Percentiles rank a stretch among this genome's conserved stretches.
phyloP scores from a whole-genome alignment of 2,888 invertebrate species.

The Neocrepidodera transversa region DNA sequence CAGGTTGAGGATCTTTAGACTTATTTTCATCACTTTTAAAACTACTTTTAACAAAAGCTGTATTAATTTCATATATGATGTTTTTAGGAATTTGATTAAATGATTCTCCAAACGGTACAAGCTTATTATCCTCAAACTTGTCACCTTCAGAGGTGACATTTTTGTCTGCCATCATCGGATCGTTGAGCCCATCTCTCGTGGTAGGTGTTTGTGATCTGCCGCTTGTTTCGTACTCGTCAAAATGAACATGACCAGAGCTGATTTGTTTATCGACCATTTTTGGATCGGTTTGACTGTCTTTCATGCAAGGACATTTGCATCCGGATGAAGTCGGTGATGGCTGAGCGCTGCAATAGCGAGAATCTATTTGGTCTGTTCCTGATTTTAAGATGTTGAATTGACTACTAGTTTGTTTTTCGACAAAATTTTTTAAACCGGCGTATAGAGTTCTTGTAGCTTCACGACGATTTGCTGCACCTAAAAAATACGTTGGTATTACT shows the following conservation, averaged over 20 bases:
- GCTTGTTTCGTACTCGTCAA: background rate
- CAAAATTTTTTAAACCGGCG: conserved; percentile 29
- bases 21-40: too few relatives aligned
- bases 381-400: conserved; percentile 23
- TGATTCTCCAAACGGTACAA: too few relatives aligned
- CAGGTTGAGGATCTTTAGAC: too few relatives aligned
- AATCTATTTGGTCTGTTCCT: background rate
- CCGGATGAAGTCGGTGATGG: background rate
- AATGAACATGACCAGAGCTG: background rate
- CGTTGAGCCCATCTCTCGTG: background rate
- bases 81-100: background rate
- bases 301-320: background rate
- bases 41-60: background rate
- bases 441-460: conserved; percentile 31
- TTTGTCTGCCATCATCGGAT: background rate
- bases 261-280: background rate
- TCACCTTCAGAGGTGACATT: background rate
- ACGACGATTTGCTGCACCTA: background rate
- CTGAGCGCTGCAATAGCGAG: background rate
- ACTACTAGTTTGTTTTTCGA: conserved; percentile 34
- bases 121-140: background rate
- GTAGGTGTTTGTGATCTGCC: too few relatives aligned
- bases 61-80: background rate
- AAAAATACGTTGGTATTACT: too few relatives aligned
- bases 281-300: background rate